Percentiles rank a stretch among this genome's conserved stretches.
Evolutionary conservation across 2,113 vertebrate species (phyloP).

Genomic region (Heptranchias perlo): DNA sequence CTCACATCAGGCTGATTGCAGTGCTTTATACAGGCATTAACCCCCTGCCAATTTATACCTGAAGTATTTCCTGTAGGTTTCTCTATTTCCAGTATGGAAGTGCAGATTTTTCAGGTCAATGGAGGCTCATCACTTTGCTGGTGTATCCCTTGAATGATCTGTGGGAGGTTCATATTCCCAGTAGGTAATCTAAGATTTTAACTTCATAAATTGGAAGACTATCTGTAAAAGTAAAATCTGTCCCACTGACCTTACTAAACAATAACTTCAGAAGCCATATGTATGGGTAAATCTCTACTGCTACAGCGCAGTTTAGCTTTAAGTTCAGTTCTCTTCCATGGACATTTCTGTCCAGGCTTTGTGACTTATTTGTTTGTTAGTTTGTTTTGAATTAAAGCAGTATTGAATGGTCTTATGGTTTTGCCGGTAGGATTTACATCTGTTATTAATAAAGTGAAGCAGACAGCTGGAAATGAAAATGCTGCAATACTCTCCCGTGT

Average conservation of each 20-base stretch:
- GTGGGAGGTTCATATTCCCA: neutral
- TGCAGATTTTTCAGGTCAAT: neutral
- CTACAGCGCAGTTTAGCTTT: neutral
- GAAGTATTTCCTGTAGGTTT: neutral
- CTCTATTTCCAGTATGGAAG: neutral
- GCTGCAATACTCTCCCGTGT: conserved; percentile 31
- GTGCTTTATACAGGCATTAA: neutral
- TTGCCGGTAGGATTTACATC: conserved; percentile 50
- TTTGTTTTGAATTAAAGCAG: conserved; percentile 20
- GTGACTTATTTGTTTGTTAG: conserved; percentile 18
- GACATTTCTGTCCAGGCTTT: neutral
- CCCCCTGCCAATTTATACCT: neutral
- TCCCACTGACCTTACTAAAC: neutral
- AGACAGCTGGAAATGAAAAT: conserved; percentile 53
- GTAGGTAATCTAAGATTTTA: neutral
- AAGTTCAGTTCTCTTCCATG: neutral
- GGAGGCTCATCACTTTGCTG: neutral
- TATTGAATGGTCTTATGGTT: conserved; percentile 8
- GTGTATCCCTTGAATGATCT: neutral
- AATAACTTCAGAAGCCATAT: neutral
- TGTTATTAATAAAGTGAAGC: conserved; percentile 49
- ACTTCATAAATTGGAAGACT: neutral
- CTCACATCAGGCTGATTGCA: neutral
- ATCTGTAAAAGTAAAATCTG: neutral
- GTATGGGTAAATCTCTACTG: neutral